Conservation (phyloP, 2,888 invertebrate species). For the Quadroppia sp. region DNA sequence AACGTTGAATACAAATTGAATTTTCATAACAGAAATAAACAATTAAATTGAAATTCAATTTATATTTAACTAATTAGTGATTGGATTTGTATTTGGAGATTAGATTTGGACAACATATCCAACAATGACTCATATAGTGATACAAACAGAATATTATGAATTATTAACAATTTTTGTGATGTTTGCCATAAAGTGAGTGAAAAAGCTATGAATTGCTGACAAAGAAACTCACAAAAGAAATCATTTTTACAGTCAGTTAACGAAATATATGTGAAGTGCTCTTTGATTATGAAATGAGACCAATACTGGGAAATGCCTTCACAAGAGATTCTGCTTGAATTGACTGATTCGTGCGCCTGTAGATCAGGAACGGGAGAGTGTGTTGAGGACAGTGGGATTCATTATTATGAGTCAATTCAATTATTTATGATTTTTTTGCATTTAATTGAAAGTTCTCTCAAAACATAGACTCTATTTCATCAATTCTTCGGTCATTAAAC, state of each 20-base stretch:
- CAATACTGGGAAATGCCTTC: constrained; percentile 10
- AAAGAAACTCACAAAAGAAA: not conserved
- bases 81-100: no score
- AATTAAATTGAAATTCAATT: not conserved
- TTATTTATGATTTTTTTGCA: constrained; percentile 29
- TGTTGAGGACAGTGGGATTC: not conserved
- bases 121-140: not conserved
- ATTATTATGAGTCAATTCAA: constrained; percentile 10
- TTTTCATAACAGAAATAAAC: not conserved
- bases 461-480: constrained; percentile 12
- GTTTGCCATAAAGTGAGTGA: not conserved
- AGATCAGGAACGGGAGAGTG: not conserved
- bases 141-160: not conserved
- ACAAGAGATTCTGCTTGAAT: constrained; percentile 17
- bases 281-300: not conserved
- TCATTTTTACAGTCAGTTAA: constrained; percentile 27
- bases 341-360: not conserved
- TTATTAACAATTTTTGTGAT: not conserved
- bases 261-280: constrained; percentile 8
- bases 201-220: not conserved
- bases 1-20: not conserved
- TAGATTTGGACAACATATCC: no score
- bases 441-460: not conserved
- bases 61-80: not conserved
- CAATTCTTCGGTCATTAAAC: not conserved